Conservation (phyloP, 53 echinoderm and acorn worm species). For the Apostichopus leukothele region DNA sequence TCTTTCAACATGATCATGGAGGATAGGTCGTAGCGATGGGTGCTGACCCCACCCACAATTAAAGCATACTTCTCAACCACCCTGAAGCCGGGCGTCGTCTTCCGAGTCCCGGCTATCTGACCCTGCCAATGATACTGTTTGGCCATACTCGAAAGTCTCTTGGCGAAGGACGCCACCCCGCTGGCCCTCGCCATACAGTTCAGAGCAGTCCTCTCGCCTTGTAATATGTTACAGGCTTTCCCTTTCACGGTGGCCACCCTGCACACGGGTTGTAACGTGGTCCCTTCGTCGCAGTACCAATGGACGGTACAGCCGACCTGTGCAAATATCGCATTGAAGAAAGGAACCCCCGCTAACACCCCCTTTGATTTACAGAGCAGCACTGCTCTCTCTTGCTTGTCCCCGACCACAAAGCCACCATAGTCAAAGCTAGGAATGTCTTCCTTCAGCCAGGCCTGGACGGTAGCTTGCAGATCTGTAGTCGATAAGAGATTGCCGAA, state of each 20-base stretch:
- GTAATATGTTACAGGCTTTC: constrained; percentile 77
- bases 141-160: constrained; percentile 64
- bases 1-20: constrained; percentile 99
- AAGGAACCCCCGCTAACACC: constrained; percentile 91
- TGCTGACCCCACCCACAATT: constrained; percentile 86
- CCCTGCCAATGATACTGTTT: constrained; percentile 72
- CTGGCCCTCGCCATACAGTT: constrained; percentile 88
- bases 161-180: constrained; percentile 79
- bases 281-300: constrained; percentile 77
- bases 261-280: constrained; percentile 68
- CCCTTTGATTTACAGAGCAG: constrained; percentile 91
- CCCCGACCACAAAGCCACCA: constrained; percentile 91
- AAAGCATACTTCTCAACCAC: constrained; percentile 92
- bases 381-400: constrained; percentile 79
- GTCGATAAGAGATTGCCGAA: constrained; percentile 61
- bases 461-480: constrained; percentile 51
- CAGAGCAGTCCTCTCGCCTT: constrained; percentile 82
- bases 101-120: constrained; percentile 84
- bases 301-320: constrained; percentile 77
- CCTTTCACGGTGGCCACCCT: constrained; percentile 77
- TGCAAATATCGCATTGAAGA: constrained; percentile 85
- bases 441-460: constrained; percentile 73
- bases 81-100: constrained; percentile 97
- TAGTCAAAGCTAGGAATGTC: constrained; percentile 92
- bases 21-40: constrained; percentile 95